A percentile compares a stretch with the other conserved stretches of the same genome.
phyloP scores from a whole-genome alignment of 2,888 invertebrate species.

The Chaetoderma sp. region DNA sequence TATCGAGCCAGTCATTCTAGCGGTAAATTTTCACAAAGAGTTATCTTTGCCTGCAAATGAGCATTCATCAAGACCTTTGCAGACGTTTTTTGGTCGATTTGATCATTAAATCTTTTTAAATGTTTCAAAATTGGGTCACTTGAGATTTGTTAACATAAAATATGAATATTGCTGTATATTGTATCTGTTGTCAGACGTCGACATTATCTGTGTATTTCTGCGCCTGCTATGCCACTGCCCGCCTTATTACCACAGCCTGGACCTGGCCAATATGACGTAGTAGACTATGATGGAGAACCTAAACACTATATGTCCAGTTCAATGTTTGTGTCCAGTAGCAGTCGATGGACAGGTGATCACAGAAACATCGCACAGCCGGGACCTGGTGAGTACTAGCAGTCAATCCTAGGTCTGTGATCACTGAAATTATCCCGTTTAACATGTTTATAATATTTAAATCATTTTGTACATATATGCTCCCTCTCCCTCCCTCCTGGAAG shows the following conservation, averaged over 20 bases:
- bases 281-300: slow-evolving; percentile 56
- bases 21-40: no score
- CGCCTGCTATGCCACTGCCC: slow-evolving; percentile 68
- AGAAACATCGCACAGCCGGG: slow-evolving; percentile 51
- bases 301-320: slow-evolving; percentile 68
- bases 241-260: slow-evolving; percentile 61
- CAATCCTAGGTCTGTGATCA: no score
- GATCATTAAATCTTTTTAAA: background rate
- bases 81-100: no score
- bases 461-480: no score
- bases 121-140: background rate
- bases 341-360: slow-evolving; percentile 57
- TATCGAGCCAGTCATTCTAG: no score
- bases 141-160: background rate
- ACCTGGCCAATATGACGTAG: slow-evolving; percentile 64
- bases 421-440: no score
- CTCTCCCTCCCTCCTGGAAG: no score
- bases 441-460: no score
- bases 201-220: slow-evolving; percentile 69
- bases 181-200: slow-evolving; percentile 54
- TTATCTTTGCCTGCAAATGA: no score
- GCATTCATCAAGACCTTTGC: no score
- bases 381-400: slow-evolving; percentile 51
- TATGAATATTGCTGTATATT: background rate
- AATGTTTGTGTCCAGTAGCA: slow-evolving; percentile 66